Conservation (phyloP, 2,113 vertebrate genomes). For the Bagarius yarrelli region DNA sequence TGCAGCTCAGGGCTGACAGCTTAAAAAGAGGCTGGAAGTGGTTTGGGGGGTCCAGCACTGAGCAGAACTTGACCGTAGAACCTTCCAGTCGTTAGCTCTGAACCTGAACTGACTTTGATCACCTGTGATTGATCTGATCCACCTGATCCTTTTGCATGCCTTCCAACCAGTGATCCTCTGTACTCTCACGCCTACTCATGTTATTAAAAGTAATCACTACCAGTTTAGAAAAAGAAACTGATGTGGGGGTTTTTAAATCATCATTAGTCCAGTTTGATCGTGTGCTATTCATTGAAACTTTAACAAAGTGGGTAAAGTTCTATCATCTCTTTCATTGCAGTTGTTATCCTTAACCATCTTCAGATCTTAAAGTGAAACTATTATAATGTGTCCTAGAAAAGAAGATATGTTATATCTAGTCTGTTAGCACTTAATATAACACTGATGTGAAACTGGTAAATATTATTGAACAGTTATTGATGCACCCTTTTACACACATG, state of each 20-base stretch:
- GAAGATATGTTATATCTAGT: background rate
- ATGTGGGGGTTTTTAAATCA: too few relatives aligned
- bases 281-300: slow-evolving; percentile 39
- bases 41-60: background rate
- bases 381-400: background rate
- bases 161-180: too few relatives aligned
- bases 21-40: background rate
- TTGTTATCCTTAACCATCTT: background rate
- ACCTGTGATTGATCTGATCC: background rate
- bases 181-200: background rate
- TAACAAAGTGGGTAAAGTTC: background rate
- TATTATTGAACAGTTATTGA: background rate
- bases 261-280: slow-evolving; percentile 44
- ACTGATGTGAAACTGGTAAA: background rate
- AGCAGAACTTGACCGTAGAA: background rate
- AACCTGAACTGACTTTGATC: background rate
- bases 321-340: background rate
- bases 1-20: background rate
- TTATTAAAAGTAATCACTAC: background rate
- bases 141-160: too few relatives aligned
- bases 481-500: background rate
- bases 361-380: background rate
- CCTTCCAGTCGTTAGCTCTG: background rate
- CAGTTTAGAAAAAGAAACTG: too few relatives aligned
- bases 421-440: background rate